Conservation (phyloP, 1,140 invertebrate genomes). For the Lordiphosa clarofinis region DNA sequence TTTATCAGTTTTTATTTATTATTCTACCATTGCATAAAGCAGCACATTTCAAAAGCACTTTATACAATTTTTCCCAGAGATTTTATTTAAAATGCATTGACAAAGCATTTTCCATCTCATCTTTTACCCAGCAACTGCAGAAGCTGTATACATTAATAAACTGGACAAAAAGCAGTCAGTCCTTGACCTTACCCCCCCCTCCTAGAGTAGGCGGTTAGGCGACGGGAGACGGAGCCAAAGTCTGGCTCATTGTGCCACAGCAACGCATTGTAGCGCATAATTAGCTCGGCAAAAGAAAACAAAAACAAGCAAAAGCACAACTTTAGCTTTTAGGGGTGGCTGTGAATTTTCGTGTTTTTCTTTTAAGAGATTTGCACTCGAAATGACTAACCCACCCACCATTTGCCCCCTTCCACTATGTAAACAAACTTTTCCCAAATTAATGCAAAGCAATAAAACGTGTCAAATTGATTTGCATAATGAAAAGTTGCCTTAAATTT, state of each 20-base stretch:
- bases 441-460: constrained; percentile 54
- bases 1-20: too few relatives aligned
- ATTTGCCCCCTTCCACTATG: constrained; percentile 20
- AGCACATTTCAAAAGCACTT: background rate
- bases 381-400: constrained; percentile 44
- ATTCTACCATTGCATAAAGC: background rate
- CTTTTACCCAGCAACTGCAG: background rate
- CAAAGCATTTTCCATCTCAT: constrained; percentile 3
- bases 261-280: constrained; percentile 54
- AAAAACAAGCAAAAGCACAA: constrained; percentile 3
- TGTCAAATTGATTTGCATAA: constrained; percentile 61
- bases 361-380: constrained; percentile 54
- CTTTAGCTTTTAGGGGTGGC: constrained; percentile 12
- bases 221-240: background rate
- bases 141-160: background rate
- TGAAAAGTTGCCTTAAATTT: constrained; percentile 54
- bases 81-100: constrained; percentile 14
- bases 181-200: constrained; percentile 2
- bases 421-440: constrained; percentile 45
- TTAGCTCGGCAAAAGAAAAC: constrained; percentile 29
- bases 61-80: background rate
- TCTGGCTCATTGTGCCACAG: constrained; percentile 23
- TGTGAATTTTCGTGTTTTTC: constrained; percentile 47
- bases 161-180: constrained; percentile 1
- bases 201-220: too few relatives aligned